phyloP scores from a whole-genome alignment of 2,113 vertebrate genomes.

The Rhinoderma darwinii region DNA sequence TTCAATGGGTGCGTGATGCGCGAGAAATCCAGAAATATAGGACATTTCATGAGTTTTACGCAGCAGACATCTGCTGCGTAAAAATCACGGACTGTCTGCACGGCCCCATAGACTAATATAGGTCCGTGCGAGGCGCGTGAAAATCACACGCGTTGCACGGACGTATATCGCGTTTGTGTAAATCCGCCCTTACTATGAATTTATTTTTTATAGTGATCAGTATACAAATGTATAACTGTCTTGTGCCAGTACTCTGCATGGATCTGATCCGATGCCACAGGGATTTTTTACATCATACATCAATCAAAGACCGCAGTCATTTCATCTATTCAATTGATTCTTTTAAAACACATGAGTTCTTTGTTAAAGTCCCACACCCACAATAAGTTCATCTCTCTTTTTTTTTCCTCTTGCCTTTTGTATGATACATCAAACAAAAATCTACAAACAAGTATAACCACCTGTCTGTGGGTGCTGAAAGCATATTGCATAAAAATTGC shows the following conservation, averaged over 20 bases:
- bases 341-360: conserved; percentile 54
- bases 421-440: conserved; percentile 14
- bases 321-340: conserved; percentile 59
- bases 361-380: conserved; percentile 58
- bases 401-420: conserved; percentile 8
- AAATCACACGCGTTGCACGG: no score
- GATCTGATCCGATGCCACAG: conserved; percentile 55
- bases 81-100: no score
- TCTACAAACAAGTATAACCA: conserved; percentile 15
- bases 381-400: conserved; percentile 54
- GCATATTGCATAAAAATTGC: neutral
- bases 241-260: conserved; percentile 14
- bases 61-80: no score
- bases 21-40: no score
- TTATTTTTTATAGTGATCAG: conserved; percentile 1
- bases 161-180: no score
- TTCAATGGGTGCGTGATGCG: no score
- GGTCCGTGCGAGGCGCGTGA: no score
- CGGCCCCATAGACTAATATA: no score
- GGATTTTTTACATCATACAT: conserved; percentile 37
- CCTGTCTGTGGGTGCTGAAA: neutral
- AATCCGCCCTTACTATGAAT: no score
- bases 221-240: conserved; percentile 36
- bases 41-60: no score
- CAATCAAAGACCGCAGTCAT: neutral